Evolutionary conservation across 1,140 invertebrate species (phyloP), one percentile per base, ranked within the genome.

Genomic region (Pinna nobilis): DNA sequence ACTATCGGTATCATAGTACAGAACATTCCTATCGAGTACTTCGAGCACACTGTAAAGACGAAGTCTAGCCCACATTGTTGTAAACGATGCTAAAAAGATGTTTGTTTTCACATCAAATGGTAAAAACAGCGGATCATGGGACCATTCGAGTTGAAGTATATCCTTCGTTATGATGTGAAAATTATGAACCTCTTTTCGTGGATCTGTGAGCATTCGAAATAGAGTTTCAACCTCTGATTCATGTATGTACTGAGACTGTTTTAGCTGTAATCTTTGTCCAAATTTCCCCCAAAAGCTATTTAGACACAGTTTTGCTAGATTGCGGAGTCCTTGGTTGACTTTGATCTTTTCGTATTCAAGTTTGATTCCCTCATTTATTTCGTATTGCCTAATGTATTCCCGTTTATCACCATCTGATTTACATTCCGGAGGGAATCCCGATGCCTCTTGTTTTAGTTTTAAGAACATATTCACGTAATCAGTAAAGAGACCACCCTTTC

Each of bases 1-100:
- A 41, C 53, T 33, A 39, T 90, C 89, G 1, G 89, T 91, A 70
- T 90, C 90, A 37, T 77, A 86, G 70, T 90, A 90, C 6, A 89
- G 63, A 3, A 84, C 84, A 23, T 80, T 50, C 6, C 76, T 39
- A n/a, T 74, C 79, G 18, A 90, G 57, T 32, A 76, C 59, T 70
- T 88, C 81, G 11, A 90, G 65, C 63, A 84, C 83, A 18, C 61
- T 51, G 55, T 89, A 90, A 2, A 90, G 76, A 66, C 87, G 82
- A 9, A 90, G 64, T 4, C 88, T 60, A 0, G 88, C 88, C 60
- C 88, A 84, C 13, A 86, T 79, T 1, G 89, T 90, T 3, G 82
- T 86, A 59, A 84, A 89, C 0, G 82, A 80, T 2, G 86, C 87
- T 6, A 89, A 74, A 9, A 84, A 70, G 7, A 89, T 83, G 68